Percentiles rank a stretch among this genome's conserved stretches.
Evolutionary conservation across 2,888 invertebrate genomes (phyloP).

Genomic region (Orthosia gracilis): DNA sequence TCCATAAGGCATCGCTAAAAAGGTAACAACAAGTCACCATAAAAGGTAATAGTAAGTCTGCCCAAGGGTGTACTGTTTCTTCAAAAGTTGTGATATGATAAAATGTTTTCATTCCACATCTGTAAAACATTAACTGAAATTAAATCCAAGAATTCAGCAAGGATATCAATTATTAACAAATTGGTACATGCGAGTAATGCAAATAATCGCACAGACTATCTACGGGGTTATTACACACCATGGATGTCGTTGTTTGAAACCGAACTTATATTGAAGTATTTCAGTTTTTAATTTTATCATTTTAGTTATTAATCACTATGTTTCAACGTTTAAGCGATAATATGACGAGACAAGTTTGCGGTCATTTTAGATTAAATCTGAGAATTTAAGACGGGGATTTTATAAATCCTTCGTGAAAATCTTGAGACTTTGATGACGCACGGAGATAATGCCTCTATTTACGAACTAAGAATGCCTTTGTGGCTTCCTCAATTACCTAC

Average conservation of each 20-base stretch:
- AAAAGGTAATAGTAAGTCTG: too few species aligned
- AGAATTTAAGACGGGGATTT: conserved; percentile 48
- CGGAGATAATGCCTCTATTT: conserved; percentile 17
- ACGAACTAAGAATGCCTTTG: conserved; percentile 3
- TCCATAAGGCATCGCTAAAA: too few species aligned
- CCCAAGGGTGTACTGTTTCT: too few species aligned
- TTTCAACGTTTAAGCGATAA: conserved; percentile 17
- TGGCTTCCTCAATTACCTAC: conserved; percentile 9
- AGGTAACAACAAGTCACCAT: too few species aligned
- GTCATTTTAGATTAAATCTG: conserved; percentile 45
- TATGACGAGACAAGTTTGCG: conserved; percentile 14
- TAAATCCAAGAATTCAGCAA: not conserved
- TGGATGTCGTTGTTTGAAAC: not conserved
- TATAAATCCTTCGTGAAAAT: conserved; percentile 45
- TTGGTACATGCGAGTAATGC: not conserved
- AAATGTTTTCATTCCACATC: not conserved
- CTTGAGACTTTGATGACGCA: conserved; percentile 42
- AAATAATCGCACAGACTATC: too few species aligned
- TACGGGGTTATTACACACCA: not conserved
- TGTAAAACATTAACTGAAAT: not conserved
- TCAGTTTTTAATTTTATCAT: not conserved
- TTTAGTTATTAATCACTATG: conserved; percentile 8
- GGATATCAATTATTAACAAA: not conserved
- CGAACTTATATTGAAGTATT: conserved; percentile 17
- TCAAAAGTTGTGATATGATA: too few species aligned